phyloP scores from a whole-genome alignment of 2,113 vertebrate species.

The Strix aluco region DNA sequence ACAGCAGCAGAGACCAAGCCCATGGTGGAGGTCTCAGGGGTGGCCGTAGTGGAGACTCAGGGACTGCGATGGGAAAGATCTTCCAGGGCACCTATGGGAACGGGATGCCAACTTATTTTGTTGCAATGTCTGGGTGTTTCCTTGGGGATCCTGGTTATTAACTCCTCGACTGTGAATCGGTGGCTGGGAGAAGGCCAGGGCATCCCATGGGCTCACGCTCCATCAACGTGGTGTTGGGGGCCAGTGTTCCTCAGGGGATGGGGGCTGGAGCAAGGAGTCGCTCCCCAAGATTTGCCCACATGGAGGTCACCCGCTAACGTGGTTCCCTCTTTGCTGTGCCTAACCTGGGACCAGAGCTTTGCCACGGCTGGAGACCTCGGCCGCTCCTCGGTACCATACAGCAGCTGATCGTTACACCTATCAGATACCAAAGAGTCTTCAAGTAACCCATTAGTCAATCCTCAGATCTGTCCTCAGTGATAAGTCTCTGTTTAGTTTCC shows the following conservation, averaged over 20 bases:
- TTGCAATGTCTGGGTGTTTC: neutral
- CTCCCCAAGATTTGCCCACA: accelerated
- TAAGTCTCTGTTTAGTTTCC: neutral
- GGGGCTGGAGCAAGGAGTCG: neutral
- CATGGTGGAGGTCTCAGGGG: neutral
- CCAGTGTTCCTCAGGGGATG: neutral
- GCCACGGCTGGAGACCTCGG: neutral
- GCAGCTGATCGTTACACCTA: accelerated
- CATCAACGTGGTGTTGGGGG: accelerated
- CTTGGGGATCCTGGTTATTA: neutral
- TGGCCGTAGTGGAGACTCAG: accelerated
- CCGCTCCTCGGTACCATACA: accelerated
- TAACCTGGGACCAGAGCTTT: neutral
- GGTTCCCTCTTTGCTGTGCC: neutral
- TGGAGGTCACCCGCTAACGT: neutral
- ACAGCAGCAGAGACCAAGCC: neutral
- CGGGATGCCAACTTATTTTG: neutral
- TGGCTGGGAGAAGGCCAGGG: neutral
- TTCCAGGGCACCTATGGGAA: neutral
- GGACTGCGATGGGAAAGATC: neutral
- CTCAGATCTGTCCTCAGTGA: neutral
- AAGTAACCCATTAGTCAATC: neutral
- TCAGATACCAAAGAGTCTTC: neutral
- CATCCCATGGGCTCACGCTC: accelerated
- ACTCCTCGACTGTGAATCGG: accelerated